Evolutionary conservation across 2,797 vertebrate species (phyloP), one percentile per base, ranked within the genome.

Genomic region (Cynodonichthys magdalenae): DNA sequence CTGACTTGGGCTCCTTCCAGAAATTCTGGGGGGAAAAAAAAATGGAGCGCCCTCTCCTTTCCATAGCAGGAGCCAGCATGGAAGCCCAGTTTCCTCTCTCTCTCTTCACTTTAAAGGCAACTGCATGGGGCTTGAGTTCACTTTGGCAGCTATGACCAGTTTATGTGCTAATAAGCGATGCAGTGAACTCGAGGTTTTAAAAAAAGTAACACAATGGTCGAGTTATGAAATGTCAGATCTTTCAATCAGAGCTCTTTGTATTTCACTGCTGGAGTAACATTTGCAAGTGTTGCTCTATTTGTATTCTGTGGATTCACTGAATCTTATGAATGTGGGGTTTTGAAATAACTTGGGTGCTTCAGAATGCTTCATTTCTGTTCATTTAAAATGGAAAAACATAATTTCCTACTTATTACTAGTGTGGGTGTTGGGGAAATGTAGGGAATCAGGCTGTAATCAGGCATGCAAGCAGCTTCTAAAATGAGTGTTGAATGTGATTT

Each of bases 1-100:
- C 75, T 59, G 67, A 83, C 79, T 91, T 92, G 92, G 91, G 84
- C 76, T 81, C 75, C 63, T 75, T 92, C 91, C 92, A 93, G 82
- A 79, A 82, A 84, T 88, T 74, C 72, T 63, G 63, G 53, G 29
- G 10, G 52, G 24, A 24, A 24, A 60, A 61, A 71, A 61, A 71
- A 63, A 64, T 24, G 2, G 39, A 84, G 77, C 79, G 59, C 66
- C 77, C 9, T 82, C 56, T 77, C 49, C 45, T 63, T 63, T 66
- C 49, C 42, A 47, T 63, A 47, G 77, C 34, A 27, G 62, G 74
- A 87, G 87, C 86, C 81, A 85, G 74, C 83, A 81, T 80, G 73
- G 80, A 87, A 77, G 64, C 81, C 79, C 58, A 69, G 56, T 81
- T 85, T 84, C 61, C 63, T 63, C 63, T 82, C 58, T 62, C 71